Conservation (phyloP, 2,888 invertebrate species). For the Stratiomys singularior region DNA sequence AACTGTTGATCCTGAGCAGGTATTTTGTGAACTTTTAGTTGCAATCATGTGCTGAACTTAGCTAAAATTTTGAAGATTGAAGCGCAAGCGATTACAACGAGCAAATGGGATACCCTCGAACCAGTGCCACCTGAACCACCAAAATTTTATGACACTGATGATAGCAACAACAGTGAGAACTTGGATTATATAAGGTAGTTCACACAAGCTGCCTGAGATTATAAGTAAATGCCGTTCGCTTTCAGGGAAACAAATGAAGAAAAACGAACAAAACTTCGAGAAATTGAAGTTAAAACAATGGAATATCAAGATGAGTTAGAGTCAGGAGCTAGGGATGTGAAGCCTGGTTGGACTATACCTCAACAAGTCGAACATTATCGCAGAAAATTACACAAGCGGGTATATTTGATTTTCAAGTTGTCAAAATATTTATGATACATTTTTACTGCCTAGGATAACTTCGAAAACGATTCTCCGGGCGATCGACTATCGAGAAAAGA, state of each 20-base stretch:
- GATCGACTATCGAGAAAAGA: slow-evolving; percentile 54
- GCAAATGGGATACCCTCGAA: slow-evolving; percentile 87
- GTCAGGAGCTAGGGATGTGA: slow-evolving; percentile 78
- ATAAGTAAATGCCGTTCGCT: too few relatives aligned
- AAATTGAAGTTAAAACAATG: slow-evolving; percentile 94
- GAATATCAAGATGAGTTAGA: slow-evolving; percentile 97
- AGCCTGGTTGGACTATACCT: slow-evolving; percentile 77
- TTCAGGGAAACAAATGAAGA: slow-evolving; percentile 73
- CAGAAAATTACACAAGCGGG: slow-evolving; percentile 87
- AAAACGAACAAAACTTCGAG: slow-evolving; percentile 80
- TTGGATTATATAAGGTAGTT: slow-evolving; percentile 27
- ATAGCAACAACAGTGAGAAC: slow-evolving; percentile 57
- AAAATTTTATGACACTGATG: slow-evolving; percentile 61
- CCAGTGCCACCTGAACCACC: slow-evolving; percentile 62
- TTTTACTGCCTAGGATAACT: slow-evolving; percentile 7
- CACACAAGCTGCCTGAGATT: not conserved
- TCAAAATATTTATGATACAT: not conserved
- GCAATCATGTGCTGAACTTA: not conserved
- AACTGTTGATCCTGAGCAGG: slow-evolving; percentile 88
- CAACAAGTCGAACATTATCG: slow-evolving; percentile 93
- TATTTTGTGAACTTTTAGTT: slow-evolving; percentile 54
- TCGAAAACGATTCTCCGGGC: slow-evolving; percentile 50
- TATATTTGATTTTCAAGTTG: slow-evolving; percentile 57
- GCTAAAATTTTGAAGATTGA: slow-evolving; percentile 66
- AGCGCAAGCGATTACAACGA: slow-evolving; percentile 85